phyloP scores from a whole-genome alignment of 2,888 invertebrate genomes.

The Synanthedon andrenaeformis region DNA sequence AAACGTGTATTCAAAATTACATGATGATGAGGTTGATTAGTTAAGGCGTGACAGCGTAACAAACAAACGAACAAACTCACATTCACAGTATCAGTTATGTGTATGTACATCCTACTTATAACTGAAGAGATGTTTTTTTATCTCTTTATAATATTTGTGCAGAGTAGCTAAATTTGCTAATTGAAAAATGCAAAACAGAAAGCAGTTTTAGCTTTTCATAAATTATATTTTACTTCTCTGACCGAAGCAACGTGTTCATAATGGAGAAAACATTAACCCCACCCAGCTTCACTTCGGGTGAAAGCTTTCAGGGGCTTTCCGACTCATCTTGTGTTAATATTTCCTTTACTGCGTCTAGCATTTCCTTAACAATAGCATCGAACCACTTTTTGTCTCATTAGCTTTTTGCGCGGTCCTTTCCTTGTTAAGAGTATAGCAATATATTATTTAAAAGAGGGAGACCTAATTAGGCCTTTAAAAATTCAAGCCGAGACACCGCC shows the following conservation, averaged over 20 bases:
- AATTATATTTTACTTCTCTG: slow-evolving; percentile 40
- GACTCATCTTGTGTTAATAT: slow-evolving; percentile 40
- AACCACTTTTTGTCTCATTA: slow-evolving; percentile 8
- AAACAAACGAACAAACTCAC: no score
- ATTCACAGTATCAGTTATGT: no score
- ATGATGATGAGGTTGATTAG: no score
- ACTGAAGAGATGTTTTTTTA: no score
- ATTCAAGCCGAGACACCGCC: not conserved
- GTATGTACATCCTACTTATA: no score
- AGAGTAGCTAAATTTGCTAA: no score
- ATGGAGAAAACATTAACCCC: slow-evolving; percentile 63
- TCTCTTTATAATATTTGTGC: no score
- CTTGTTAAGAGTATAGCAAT: not conserved
- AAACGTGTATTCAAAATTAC: no score
- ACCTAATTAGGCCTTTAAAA: not conserved
- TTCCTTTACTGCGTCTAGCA: slow-evolving; percentile 7
- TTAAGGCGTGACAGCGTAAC: no score
- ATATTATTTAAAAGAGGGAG: not conserved
- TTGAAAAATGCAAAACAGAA: no score
- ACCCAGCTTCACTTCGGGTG: slow-evolving; percentile 45
- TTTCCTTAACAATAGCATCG: slow-evolving; percentile 8
- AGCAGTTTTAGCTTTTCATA: slow-evolving; percentile 8
- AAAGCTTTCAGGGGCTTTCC: slow-evolving; percentile 56
- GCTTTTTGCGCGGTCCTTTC: slow-evolving; percentile 4
- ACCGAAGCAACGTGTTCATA: slow-evolving; percentile 39